Evolutionary conservation across 1,140 invertebrate genomes (phyloP).

Genomic region (Vollenhovia emeryi): DNA sequence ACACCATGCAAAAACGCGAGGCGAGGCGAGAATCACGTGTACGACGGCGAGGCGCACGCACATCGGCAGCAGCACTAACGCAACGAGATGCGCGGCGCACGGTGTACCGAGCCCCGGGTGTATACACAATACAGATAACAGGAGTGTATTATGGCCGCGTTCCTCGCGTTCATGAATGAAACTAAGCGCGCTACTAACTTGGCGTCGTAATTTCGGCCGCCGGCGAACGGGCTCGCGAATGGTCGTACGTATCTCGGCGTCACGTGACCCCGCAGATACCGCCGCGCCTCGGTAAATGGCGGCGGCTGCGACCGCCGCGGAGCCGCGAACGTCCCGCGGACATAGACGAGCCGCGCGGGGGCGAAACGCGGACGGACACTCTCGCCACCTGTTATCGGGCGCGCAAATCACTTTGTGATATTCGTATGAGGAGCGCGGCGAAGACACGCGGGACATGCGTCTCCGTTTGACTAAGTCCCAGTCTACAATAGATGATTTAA

Average conservation of each 20-base stretch:
- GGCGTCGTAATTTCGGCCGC: constrained; percentile 68
- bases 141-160: constrained; percentile 81
- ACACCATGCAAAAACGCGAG: constrained; percentile 74
- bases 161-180: constrained; percentile 83
- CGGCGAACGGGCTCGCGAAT: constrained; percentile 67
- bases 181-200: constrained; percentile 78
- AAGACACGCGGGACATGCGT: no score
- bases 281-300: background rate
- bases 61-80: constrained; percentile 80
- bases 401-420: background rate
- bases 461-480: no score
- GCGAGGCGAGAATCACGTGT: constrained; percentile 75
- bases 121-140: constrained; percentile 82
- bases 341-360: background rate
- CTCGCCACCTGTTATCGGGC: background rate
- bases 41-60: constrained; percentile 75
- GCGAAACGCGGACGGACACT: background rate
- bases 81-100: constrained; percentile 69
- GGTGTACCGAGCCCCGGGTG: constrained; percentile 52
- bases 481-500: no score
- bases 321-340: background rate
- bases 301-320: background rate
- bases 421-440: no score
- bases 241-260: background rate
- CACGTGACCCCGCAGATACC: constrained; percentile 10